A percentile compares a stretch with the other conserved stretches of the same genome.
These are phyloP conservation scores for Virgularia gustaviana DNA, from an alignment of 92 coral and sea anemone species.

Conservation along the genomic window DNA sequence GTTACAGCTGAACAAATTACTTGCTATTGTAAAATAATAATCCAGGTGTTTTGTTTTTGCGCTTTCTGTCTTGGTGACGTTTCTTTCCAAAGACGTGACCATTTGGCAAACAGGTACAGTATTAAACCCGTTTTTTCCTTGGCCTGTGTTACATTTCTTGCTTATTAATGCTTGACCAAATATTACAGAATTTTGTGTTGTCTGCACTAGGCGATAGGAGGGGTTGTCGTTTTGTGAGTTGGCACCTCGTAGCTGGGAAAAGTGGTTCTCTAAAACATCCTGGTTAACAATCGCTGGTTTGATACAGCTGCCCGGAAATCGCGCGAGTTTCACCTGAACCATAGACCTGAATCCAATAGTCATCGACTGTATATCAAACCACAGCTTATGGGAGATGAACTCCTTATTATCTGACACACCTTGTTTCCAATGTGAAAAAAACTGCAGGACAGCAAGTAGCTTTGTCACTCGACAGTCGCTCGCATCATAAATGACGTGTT, in stretches of 20 bases:
- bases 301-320: not conserved
- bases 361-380: constrained; percentile 16
- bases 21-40: not conserved
- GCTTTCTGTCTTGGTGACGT: not conserved
- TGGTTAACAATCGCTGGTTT: constrained; percentile 14
- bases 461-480: constrained; percentile 5
- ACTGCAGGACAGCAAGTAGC: constrained; percentile 11
- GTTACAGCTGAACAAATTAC: not conserved
- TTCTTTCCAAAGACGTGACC: not conserved
- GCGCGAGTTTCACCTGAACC: not conserved
- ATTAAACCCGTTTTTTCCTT: not conserved
- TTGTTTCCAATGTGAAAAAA: constrained; percentile 36
- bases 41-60: constrained; percentile 7
- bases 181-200: not conserved
- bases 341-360: not conserved
- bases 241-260: not conserved
- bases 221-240: constrained; percentile 6
- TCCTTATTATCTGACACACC: not conserved
- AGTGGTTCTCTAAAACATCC: constrained; percentile 8
- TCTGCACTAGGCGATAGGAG: constrained; percentile 6
- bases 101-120: constrained; percentile 3
- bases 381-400: not conserved
- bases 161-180: not conserved
- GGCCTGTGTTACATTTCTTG: constrained; percentile 15
- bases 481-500: not conserved